Base-by-base conservation (phyloP, 2,113 vertebrate genomes). In the Corythornis vintsioides region DNA sequence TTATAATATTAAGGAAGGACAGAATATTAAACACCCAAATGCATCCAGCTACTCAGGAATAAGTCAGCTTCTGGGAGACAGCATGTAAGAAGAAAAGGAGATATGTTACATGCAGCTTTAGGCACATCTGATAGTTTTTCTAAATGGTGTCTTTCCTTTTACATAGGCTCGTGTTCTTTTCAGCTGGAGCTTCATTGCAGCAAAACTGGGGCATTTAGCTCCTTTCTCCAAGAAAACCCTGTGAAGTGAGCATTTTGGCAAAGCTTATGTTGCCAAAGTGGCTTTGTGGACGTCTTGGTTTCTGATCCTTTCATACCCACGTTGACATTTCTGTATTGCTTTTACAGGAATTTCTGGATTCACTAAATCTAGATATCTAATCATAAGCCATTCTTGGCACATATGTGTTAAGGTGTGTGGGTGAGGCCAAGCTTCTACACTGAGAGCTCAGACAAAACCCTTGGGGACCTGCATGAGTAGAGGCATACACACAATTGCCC, bases 1-100 rank as follows among this genome's bases (percentile, higher is more conserved):
- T 96, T 84, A 73, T 66, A 90, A 81, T 43, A 78, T 60, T 84
- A 87, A 90, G 77, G 90, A 73, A 86, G 61, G 48, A 56, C 35
- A 65, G 85, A 94, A 87, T 90, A 87, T 92, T 82, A 86, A 95
- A 74, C 48, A 87, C 60, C 53, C 25, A 86, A 89, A 88, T 52
- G 25, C 66, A 88, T 66, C 56, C 47, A 57, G 76, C 66, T 50
- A 70, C 28, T 89, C 15, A n/a, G 50, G 89, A 31, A 67, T 87
- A 78, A 93, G 64, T 84, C 84, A 85, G 86, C 74, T 95, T 65
- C 60, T 76, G 47, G 74, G 72, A 83, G 65, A 55, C 28, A 74
- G 53, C 6, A 3, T 80, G n/a, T 55, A 26, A 72, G 69, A 56
- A 92, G 48, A 91, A 66, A 77, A 75, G 69, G 85, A 81, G 65